Percentiles rank a stretch among this genome's conserved stretches.
Conservation (phyloP, 2,888 invertebrate genomes). For the Serrognathus titanus region DNA sequence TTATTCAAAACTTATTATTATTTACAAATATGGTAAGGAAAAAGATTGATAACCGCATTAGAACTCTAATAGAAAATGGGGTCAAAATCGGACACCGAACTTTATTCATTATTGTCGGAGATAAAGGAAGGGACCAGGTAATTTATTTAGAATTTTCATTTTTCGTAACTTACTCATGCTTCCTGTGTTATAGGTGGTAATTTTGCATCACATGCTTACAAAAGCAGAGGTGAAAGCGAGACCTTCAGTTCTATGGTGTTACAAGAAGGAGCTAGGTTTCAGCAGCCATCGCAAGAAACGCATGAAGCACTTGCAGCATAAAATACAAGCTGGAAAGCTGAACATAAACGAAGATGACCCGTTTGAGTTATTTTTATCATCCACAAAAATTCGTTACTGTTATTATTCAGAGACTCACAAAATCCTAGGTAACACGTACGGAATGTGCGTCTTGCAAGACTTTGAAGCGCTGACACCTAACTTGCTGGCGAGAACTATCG, state of each 20-base stretch:
- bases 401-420: slow-evolving; percentile 98
- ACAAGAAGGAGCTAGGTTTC: slow-evolving; percentile 73
- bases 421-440: slow-evolving; percentile 93
- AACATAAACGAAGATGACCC: slow-evolving; percentile 93
- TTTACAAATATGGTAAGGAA: slow-evolving; percentile 76
- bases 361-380: slow-evolving; percentile 93
- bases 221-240: slow-evolving; percentile 91
- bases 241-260: slow-evolving; percentile 97
- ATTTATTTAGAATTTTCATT: slow-evolving; percentile 16
- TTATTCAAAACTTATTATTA: neutral
- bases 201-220: slow-evolving; percentile 94
- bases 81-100: slow-evolving; percentile 86
- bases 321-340: slow-evolving; percentile 83
- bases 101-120: slow-evolving; percentile 92
- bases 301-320: slow-evolving; percentile 77
- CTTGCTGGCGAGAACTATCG: slow-evolving; percentile 90
- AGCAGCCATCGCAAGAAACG: slow-evolving; percentile 86
- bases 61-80: slow-evolving; percentile 96
- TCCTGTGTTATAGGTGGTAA: slow-evolving; percentile 70
- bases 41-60: slow-evolving; percentile 95
- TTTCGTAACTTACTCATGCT: neutral
- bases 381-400: slow-evolving; percentile 94
- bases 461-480: slow-evolving; percentile 95
- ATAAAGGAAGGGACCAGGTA: slow-evolving; percentile 94
- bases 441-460: slow-evolving; percentile 80